A percentile compares a stretch with the other conserved stretches of the same genome.
phyloP scores from a whole-genome alignment of 2,113 vertebrate species.

The Phaethornis superciliosus region DNA sequence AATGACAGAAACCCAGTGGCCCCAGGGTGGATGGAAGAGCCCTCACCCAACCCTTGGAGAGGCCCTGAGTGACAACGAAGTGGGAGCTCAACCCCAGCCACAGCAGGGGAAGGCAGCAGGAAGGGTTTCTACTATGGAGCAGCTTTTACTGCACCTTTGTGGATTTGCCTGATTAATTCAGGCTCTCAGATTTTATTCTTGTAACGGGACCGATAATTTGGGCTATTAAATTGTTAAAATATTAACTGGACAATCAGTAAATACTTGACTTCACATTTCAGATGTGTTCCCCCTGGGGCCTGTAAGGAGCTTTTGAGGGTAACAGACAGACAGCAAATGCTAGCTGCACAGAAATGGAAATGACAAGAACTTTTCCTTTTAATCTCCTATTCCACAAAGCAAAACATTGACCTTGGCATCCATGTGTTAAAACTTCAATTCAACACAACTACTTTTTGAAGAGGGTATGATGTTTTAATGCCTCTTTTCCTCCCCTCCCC shows the following conservation, averaged over 20 bases:
- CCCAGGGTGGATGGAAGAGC: neutral
- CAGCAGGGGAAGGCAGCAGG: neutral
- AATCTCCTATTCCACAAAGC: neutral
- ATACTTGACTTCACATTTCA: neutral
- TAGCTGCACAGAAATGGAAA: neutral
- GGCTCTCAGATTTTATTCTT: neutral
- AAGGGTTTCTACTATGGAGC: neutral
- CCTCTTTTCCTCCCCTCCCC: neutral
- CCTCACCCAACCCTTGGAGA: fast-evolving
- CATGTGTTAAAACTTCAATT: neutral
- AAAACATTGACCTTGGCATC: neutral
- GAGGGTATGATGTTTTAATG: neutral
- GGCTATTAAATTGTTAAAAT: neutral
- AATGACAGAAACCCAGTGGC: fast-evolving
- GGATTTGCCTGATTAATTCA: neutral
- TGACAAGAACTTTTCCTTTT: neutral
- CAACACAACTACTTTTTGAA: neutral
- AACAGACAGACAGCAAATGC: neutral
- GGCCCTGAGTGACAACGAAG: neutral
- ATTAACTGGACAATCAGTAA: neutral
- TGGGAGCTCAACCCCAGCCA: neutral
- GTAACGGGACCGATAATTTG: neutral
- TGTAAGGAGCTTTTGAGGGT: neutral
- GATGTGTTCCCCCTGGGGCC: neutral
- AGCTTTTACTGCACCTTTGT: neutral